Percentiles rank a stretch among this genome's conserved stretches.
These are phyloP conservation scores for Panthera uncia DNA, from an alignment of 2,113 vertebrate species.

Conservation along the genomic window DNA sequence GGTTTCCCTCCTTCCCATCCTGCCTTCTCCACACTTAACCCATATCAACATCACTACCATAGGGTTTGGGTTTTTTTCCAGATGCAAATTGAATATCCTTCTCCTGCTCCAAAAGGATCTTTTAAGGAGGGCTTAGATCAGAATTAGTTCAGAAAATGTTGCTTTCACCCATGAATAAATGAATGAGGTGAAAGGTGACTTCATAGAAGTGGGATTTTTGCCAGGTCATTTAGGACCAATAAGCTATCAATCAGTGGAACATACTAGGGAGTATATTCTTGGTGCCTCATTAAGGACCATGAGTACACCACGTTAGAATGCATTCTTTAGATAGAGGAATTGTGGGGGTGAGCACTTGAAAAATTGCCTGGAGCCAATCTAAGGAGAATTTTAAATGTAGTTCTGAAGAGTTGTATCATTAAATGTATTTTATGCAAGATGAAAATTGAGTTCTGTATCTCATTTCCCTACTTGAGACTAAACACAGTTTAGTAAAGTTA, in stretches of 20 bases:
- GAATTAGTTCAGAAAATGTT: slow-evolving; percentile 36
- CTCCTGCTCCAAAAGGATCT: neutral
- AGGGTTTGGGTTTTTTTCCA: neutral
- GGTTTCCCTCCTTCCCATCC: neutral
- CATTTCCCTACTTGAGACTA: neutral
- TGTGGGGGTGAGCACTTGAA: neutral
- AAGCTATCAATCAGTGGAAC: neutral
- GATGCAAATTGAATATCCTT: neutral
- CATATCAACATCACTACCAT: neutral
- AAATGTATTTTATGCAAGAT: neutral
- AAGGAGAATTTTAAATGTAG: neutral
- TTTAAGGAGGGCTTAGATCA: slow-evolving; percentile 9
- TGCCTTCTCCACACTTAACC: neutral
- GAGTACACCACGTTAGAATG: neutral
- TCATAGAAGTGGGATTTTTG: neutral
- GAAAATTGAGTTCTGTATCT: neutral
- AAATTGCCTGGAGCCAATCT: neutral
- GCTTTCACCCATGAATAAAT: neutral
- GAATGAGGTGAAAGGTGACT: slow-evolving; percentile 14
- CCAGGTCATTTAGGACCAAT: neutral
- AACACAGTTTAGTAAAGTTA: neutral
- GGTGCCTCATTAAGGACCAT: neutral
- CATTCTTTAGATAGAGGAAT: neutral
- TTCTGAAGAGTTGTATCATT: neutral
- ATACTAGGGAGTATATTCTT: neutral